A percentile compares a stretch with the other conserved stretches of the same genome.
phyloP scores from a whole-genome alignment of 1,140 invertebrate genomes.

The Drosophila ogumai region DNA sequence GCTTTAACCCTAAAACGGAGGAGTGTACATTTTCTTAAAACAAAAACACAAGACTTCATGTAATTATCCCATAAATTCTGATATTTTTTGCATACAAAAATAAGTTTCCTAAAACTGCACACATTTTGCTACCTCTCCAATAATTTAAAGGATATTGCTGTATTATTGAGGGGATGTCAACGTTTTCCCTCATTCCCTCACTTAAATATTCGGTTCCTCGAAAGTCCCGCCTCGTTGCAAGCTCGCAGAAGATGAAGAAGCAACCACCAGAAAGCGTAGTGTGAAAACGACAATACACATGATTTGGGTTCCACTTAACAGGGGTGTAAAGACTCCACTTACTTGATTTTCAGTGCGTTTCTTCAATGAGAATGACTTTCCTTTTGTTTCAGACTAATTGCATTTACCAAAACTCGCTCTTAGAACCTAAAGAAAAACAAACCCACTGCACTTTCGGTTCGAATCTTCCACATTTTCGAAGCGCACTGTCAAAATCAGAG shows the following conservation, averaged over 20 bases:
- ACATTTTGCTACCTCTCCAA: background rate
- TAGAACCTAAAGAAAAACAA: background rate
- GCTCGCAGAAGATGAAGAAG: conserved; percentile 1
- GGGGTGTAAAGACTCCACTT: conserved; percentile 4
- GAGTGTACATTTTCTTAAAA: background rate
- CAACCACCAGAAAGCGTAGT: conserved; percentile 39
- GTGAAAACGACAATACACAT: conserved; percentile 68
- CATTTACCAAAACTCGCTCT: background rate
- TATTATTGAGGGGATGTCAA: background rate
- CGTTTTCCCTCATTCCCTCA: too few relatives aligned
- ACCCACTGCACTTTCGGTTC: background rate
- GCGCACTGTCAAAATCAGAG: conserved; percentile 20
- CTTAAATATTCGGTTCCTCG: background rate
- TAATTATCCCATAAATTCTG: background rate
- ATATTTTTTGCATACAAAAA: background rate
- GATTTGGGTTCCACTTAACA: conserved; percentile 37
- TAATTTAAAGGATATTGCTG: too few relatives aligned
- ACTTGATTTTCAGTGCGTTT: conserved; percentile 28
- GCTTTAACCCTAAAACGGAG: background rate
- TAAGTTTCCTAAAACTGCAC: background rate
- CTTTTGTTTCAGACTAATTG: conserved; percentile 1
- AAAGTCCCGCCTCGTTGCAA: conserved; percentile 9
- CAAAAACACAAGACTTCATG: background rate
- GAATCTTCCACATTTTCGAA: conserved; percentile 6
- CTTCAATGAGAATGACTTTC: background rate